Evolutionary conservation across 1,140 invertebrate species (phyloP).

Genomic region (Ctenoplectra terminalis): DNA sequence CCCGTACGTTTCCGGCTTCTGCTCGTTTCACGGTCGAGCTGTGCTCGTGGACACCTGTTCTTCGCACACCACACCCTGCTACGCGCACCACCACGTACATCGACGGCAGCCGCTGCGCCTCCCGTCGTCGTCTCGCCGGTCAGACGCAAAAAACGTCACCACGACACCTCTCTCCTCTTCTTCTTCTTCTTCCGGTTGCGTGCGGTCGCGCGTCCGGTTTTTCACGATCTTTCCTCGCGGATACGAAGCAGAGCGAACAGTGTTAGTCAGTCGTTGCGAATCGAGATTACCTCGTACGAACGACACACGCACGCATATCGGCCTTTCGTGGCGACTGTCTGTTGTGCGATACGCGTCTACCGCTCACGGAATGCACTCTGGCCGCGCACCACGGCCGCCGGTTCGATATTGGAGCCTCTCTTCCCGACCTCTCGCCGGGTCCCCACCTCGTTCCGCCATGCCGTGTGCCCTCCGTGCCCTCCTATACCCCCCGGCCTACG

Average conservation of each 20-base stretch:
- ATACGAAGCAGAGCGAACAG: background rate
- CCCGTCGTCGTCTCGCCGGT: background rate
- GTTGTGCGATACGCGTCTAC: slow-evolving; percentile 42
- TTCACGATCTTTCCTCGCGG: background rate
- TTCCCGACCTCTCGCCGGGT: slow-evolving; percentile 58
- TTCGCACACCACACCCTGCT: slow-evolving; percentile 62
- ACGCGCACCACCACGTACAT: slow-evolving; percentile 39
- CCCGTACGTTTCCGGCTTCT: background rate
- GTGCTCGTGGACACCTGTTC: slow-evolving; percentile 56
- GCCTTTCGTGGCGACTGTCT: slow-evolving; percentile 15
- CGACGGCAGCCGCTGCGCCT: slow-evolving; percentile 28
- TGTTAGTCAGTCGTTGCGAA: background rate
- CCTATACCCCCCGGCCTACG: slow-evolving; percentile 20
- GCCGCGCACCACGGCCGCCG: slow-evolving; percentile 74
- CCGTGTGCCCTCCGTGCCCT: slow-evolving; percentile 43
- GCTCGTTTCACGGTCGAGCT: slow-evolving; percentile 42
- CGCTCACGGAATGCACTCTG: slow-evolving; percentile 65
- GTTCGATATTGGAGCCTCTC: slow-evolving; percentile 83
- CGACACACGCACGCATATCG: slow-evolving; percentile 10
- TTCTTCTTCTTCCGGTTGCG: no score
- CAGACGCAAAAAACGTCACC: background rate
- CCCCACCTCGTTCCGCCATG: slow-evolving; percentile 56
- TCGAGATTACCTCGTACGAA: background rate
- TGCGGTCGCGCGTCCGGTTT: no score
- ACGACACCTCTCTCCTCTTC: no score